A percentile compares a stretch with the other conserved stretches of the same genome.
Conservation (phyloP, 1,140 invertebrate species). For the Galleria mellonella region DNA sequence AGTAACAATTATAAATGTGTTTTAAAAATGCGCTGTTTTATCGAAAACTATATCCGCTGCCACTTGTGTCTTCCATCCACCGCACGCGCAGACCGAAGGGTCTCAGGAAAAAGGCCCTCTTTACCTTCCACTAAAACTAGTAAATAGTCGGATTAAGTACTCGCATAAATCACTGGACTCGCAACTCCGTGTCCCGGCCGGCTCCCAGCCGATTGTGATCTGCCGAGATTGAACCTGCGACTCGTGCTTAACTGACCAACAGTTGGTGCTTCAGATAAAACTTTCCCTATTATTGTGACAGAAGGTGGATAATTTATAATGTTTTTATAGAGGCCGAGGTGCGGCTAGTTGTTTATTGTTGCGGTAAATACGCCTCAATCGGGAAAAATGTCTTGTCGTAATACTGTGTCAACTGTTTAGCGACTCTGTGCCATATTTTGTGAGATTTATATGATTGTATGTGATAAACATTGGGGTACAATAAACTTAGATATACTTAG, state of each 20-base stretch:
- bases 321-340: no score
- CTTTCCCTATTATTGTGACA: conserved; percentile 5
- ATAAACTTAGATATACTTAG: no score
- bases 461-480: no score
- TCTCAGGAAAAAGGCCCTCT: conserved; percentile 57
- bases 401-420: no score
- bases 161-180: conserved; percentile 52
- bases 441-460: no score
- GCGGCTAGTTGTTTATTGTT: no score
- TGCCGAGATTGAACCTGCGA: conserved; percentile 26
- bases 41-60: conserved; percentile 12
- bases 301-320: background rate
- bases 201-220: conserved; percentile 32
- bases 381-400: no score
- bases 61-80: conserved; percentile 10
- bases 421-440: no score
- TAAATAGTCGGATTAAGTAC: conserved; percentile 71
- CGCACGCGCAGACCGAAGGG: conserved; percentile 25
- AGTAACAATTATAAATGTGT: no score
- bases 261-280: conserved; percentile 5
- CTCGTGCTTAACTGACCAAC: background rate
- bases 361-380: background rate
- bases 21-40: background rate
- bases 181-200: conserved; percentile 22
- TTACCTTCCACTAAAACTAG: conserved; percentile 69